Base-by-base conservation (phyloP, 1,140 invertebrate species). In the Lutraria rhynchaena region DNA sequence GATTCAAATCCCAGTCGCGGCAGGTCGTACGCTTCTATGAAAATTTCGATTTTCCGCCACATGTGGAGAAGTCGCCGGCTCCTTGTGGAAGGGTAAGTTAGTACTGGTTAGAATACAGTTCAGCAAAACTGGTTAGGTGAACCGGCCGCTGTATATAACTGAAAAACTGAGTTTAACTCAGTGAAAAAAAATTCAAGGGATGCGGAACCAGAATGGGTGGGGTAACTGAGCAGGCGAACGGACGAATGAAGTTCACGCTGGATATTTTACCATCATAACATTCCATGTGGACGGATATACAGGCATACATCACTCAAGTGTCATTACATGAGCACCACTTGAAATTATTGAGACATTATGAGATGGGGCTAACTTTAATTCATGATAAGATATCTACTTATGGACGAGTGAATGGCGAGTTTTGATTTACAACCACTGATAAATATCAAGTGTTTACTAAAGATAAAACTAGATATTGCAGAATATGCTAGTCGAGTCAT, bases 241-340 rank as follows among this genome's bases (percentile, higher is more conserved):
- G 24, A 7, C 19, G 4, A 55, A 24, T 55, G 17, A 55, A 24
- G n/a, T 9, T 55, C 51, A n/a, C 24, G 44, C 9, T 9, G 44
- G 9, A 46, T 46, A 46, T 19, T 9, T 11, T 46, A 5, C 24
- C 17, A 53, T 53, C 24, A 53, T 35, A 7, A 33, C 57, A 60
- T 60, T 60, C 57, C 31, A 35, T 33, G 9, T 4, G n/a, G 57
- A 35, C 31, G 29, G 57, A 33, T 35, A 35, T 13, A 33, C 33
- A 60, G 37, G 29, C 57, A 33, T 60, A 35, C 37, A 60, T 60
- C 57, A 60, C 9, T 17, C 4, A 17, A 24, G 57, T 60, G 57
- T 60, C 57, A 60, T 35, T 35, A 33, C 37, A 35, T 33, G 37
- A 60, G 57, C 57, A 60, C 57, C 57, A 19, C 57, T 60, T 60